These are phyloP conservation scores for Ailuropoda melanoleuca DNA, from an alignment of 2,113 vertebrate genomes.

Conservation along the genomic window DNA sequence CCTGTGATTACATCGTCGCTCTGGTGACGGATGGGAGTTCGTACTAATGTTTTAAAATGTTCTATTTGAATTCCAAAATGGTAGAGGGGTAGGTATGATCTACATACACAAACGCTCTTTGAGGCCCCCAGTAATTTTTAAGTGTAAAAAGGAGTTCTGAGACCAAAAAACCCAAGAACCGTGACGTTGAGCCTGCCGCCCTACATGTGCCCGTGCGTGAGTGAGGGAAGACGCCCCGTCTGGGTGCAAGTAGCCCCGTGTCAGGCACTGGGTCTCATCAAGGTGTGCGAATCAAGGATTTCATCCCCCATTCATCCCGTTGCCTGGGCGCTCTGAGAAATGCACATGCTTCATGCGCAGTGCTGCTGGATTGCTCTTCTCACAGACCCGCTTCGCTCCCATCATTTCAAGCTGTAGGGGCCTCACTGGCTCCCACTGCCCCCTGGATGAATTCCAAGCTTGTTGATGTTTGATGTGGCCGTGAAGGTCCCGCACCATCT, in stretches of 20 bases:
- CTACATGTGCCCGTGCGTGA: accelerated
- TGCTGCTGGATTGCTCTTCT: neutral
- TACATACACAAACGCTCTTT: neutral
- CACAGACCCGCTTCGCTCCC: neutral
- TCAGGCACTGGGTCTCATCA: neutral
- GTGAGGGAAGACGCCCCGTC: neutral
- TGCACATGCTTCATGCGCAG: neutral
- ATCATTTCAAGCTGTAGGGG: neutral
- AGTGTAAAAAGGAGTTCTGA: neutral
- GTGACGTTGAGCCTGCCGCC: neutral
- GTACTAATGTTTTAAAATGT: neutral
- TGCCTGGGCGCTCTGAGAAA: neutral
- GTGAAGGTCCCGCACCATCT: neutral
- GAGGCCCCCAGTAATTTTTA: neutral
- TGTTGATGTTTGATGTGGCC: neutral
- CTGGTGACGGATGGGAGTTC: neutral
- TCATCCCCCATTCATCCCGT: neutral
- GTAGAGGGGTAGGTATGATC: neutral
- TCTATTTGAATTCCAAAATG: neutral
- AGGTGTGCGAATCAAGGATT: neutral
- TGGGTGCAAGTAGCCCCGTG: accelerated
- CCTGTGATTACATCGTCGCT: neutral
- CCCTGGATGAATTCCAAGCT: neutral
- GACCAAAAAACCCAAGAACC: neutral
- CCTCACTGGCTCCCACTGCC: neutral